These are phyloP conservation scores for Columbina picui DNA, from an alignment of 2,113 vertebrate species.

Conservation along the genomic window DNA sequence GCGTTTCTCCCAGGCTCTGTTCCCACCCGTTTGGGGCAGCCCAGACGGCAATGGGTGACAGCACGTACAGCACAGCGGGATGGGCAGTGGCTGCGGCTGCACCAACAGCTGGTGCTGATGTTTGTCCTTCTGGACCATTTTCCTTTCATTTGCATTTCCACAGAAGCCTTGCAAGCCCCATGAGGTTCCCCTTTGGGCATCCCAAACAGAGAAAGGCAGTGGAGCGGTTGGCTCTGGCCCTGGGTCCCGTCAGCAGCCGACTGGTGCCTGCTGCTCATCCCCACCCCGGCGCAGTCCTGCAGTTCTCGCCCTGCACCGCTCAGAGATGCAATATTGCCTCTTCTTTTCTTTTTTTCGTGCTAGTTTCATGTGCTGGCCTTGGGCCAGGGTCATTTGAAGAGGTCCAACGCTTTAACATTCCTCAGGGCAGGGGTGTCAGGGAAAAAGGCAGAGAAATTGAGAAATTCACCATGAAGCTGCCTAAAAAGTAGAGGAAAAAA, in stretches of 20 bases:
- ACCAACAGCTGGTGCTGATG: fast-evolving
- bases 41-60: fast-evolving
- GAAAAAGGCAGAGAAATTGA: neutral
- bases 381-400: neutral
- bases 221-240: neutral
- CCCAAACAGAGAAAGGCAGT: neutral
- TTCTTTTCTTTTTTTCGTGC: neutral
- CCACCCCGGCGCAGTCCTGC: too few relatives aligned
- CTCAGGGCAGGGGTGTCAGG: neutral
- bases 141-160: neutral
- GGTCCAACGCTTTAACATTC: too few relatives aligned
- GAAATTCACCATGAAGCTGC: neutral
- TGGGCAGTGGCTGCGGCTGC: neutral
- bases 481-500: neutral
- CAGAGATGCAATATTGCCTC: neutral
- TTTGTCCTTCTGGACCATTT: neutral
- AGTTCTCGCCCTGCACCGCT: neutral
- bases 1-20: neutral
- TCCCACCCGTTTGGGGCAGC: neutral
- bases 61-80: fast-evolving
- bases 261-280: neutral
- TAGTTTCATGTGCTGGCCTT: neutral
- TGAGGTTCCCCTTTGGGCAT: neutral
- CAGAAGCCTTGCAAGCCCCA: neutral
- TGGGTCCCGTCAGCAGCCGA: neutral